Base-by-base conservation (phyloP, 1,140 invertebrate genomes). In the Holcopasites calliopsidis region DNA sequence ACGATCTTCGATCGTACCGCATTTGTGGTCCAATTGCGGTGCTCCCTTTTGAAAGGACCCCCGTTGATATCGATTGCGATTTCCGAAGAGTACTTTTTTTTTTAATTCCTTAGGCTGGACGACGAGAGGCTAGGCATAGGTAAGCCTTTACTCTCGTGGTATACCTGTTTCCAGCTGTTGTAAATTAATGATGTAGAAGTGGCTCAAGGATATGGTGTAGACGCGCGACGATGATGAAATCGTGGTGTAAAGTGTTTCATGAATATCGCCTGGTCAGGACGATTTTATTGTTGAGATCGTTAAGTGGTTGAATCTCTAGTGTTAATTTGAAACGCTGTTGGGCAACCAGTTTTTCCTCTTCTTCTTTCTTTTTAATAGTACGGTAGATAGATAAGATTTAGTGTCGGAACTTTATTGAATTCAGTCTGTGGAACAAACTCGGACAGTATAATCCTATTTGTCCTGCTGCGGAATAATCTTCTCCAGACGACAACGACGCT, bases 161-260 rank as follows among this genome's bases (percentile, higher is more conserved):
- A 66, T 66, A 66, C 64, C 64, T 66, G 64, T 66, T 66, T 66
- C 64, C 64, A 66, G 33, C 47, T 52, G 64, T 66, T 66, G 64
- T 66, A 66, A 66, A 66, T 66, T 66, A 66, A 66, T 52, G 47
- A 38, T 26, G 33, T 66, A 52, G 47, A 66, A 66, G 64, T 66
- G 28, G 64, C 64, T 66, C 64, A 66, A 66, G 64, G 64, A 66
- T 66, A 66, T 38, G 64, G 47, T 66, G 64, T 66, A 66, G 33
- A 52, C 33, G 64, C 8, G n/a, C 47, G 47, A n/a, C n/a, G n/a
- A 52, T 66, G 47, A 52, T n/a, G 64, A 66, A 66, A 66, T 52
- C 64, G 21, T 50, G 64, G 64, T n/a, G 16, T 66, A 65, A 50
- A 65, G 28, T 23, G 31, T 66, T 52, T 52, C 47, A 38, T 52